Evolutionary conservation across 2,888 invertebrate genomes (phyloP), one percentile per base, ranked within the genome.

Genomic region (Parasteatoda lunata): DNA sequence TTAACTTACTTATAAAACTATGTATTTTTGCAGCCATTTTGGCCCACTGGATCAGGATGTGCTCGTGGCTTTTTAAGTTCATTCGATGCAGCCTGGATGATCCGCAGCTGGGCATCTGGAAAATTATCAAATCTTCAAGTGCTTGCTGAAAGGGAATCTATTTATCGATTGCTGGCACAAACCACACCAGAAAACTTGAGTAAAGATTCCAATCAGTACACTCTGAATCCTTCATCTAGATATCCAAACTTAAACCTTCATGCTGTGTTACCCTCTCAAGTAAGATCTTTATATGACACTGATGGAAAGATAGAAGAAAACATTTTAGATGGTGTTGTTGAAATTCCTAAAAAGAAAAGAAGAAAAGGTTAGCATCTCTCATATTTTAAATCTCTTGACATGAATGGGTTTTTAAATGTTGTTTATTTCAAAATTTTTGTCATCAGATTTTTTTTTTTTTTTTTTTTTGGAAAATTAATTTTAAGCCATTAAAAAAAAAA

Each of bases 41-140:
- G 99, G 99, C 99, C 99, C 5, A 98, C 98, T 0, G 99, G 99
- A 0, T 98, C 98, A 4, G 99, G 99, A 0, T 98, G 98, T 93
- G 99, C 98, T 0, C 94, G 99, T 82, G 99, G 99, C 13, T 99
- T 99, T 92, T 94, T 99, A 3, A 97, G 98, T 45, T 97, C 97
- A 4, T 94, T 99, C 92, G 99, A 99, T 93, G 96, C 98, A 0
- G 97, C 97, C 13, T 99, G 99, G 97, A 96, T 97, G 89, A 95
- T 98, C 85, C 94, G 96, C 90, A 93, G 95, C 84, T 98, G 97
- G 96, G 95, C 95, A 0, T 93, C 94, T 68, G 93, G 93, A 69
- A 94, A 94, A 1, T 92, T 93, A 80, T 96, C 96, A 88, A 95
- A 97, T 0, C 93, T 98, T 15, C 95, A 96, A 90, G 89, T 90